These are phyloP conservation scores for Dioctria rufipes DNA, from an alignment of 2,888 invertebrate species.

Conservation along the genomic window DNA sequence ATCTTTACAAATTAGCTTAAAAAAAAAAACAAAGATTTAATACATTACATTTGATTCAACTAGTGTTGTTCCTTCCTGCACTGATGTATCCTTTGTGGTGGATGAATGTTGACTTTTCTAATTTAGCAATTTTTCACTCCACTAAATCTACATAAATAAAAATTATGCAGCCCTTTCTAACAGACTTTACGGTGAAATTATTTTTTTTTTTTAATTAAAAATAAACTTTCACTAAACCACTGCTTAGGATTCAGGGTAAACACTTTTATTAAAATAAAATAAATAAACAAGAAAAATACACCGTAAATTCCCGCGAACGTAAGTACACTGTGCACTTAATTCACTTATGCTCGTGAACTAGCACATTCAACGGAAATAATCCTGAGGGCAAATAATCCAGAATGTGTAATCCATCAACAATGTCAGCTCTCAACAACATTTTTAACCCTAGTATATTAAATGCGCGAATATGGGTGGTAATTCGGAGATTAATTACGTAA, in stretches of 20 bases:
- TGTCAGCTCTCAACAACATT: neutral
- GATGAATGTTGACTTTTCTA: neutral
- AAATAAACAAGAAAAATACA: neutral
- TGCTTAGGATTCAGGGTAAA: neutral
- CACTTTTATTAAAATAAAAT: neutral
- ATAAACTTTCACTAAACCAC: neutral
- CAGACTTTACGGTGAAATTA: neutral
- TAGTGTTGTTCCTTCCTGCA: neutral
- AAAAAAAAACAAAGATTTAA: neutral
- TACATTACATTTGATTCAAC: neutral
- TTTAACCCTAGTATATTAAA: neutral
- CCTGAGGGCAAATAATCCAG: conserved; percentile 27
- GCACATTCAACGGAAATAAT: conserved; percentile 9
- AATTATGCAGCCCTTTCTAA: neutral
- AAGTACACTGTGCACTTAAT: neutral
- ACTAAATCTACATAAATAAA: neutral
- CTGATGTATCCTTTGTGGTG: neutral
- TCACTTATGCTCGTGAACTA: neutral
- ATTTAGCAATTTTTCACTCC: neutral
- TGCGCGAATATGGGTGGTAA: conserved; percentile 7
- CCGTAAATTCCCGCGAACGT: neutral
- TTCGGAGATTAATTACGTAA: conserved; percentile 39
- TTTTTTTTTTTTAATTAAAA: neutral
- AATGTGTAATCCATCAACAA: conserved; percentile 42
- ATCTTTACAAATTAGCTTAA: neutral